A percentile compares a stretch with the other conserved stretches of the same genome.
Conservation (phyloP, 2,113 vertebrate genomes). For the Serinus canaria region DNA sequence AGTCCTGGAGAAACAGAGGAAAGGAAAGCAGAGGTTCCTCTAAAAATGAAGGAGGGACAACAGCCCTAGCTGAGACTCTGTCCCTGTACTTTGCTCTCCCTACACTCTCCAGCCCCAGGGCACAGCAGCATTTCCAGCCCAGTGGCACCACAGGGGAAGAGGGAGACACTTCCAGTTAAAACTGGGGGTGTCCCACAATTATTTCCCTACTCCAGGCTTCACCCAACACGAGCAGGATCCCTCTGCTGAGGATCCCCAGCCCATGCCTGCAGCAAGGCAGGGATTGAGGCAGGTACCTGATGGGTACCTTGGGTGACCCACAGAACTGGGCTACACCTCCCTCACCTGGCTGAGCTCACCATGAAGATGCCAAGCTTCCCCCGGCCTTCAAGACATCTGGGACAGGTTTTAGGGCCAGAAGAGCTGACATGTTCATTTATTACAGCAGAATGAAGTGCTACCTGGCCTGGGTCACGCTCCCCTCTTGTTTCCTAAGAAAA, state of each 20-base stretch:
- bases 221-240: neutral
- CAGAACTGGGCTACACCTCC: fast-evolving
- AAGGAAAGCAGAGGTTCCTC: neutral
- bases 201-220: neutral
- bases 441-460: neutral
- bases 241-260: neutral
- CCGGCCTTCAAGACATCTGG: neutral
- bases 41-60: fast-evolving
- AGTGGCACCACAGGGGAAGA: fast-evolving
- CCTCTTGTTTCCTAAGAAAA: neutral
- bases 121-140: neutral
- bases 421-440: neutral
- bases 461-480: neutral
- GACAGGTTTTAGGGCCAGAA: neutral
- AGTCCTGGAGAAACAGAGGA: neutral
- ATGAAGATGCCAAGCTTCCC: neutral
- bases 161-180: neutral
- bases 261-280: fast-evolving
- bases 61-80: too few species aligned
- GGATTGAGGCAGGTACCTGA: fast-evolving
- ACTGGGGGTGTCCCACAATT: fast-evolving
- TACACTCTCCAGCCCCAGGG: fast-evolving
- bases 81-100: neutral
- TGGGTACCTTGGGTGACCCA: fast-evolving
- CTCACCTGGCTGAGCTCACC: fast-evolving